A percentile compares a stretch with the other conserved stretches of the same genome.
Conservation (phyloP, 2,113 vertebrate species). For the Dolichotis patagonum region DNA sequence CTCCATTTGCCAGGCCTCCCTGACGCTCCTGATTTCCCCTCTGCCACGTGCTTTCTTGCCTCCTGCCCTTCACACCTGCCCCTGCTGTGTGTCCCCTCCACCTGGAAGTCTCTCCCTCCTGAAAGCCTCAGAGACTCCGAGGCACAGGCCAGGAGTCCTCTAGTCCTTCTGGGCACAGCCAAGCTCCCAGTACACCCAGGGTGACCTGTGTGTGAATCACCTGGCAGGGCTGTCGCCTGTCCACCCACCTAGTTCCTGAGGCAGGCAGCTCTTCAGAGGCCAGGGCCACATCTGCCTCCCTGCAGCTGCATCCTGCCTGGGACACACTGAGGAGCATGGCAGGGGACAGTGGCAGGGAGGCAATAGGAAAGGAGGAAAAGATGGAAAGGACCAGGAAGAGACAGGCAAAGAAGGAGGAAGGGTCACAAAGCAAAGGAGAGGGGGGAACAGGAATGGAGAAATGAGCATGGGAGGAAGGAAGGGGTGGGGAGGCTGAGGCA, state of each 20-base stretch:
- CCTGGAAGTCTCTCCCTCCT: not conserved
- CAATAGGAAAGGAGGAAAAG: no score
- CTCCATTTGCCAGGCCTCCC: not conserved
- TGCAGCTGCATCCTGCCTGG: not conserved
- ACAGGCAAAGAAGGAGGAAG: not conserved
- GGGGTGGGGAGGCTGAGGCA: fast-evolving
- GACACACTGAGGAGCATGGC: not conserved
- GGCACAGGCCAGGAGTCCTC: not conserved
- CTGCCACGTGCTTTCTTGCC: not conserved
- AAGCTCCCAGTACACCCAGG: not conserved
- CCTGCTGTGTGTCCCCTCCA: not conserved
- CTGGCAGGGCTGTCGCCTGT: fast-evolving
- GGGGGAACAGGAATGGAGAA: no score
- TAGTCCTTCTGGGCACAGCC: not conserved
- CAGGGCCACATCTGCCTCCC: not conserved
- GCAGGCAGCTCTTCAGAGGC: not conserved
- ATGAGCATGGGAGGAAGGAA: no score
- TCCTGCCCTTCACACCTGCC: not conserved
- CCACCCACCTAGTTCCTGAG: not conserved
- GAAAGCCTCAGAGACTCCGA: not conserved
- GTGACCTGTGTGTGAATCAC: not conserved
- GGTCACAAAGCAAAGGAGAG: not conserved
- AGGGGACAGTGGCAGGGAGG: not conserved
- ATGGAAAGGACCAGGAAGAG: not conserved
- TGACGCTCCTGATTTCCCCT: not conserved